These are phyloP conservation scores for Geothlypis trichas DNA, from an alignment of 2,113 vertebrate species.

Conservation along the genomic window DNA sequence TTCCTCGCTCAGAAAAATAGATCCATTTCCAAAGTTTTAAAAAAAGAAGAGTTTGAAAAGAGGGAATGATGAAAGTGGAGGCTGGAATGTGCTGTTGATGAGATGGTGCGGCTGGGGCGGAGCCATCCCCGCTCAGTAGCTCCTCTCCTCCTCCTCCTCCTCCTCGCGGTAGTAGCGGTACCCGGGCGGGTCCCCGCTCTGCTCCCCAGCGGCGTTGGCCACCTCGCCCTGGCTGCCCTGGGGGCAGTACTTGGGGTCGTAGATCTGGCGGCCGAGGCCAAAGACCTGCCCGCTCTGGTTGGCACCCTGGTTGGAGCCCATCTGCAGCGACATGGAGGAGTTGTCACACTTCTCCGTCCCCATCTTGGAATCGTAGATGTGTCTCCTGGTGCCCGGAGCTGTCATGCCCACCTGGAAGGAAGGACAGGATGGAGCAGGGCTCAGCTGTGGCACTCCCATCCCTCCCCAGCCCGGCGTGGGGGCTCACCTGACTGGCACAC, in stretches of 20 bases:
- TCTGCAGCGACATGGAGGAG: slow-evolving; percentile 93
- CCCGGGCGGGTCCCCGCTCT: not conserved
- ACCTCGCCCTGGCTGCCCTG: slow-evolving; percentile 58
- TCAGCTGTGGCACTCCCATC: accelerated
- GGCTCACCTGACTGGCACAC: slow-evolving; percentile 90
- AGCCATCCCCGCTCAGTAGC: too few relatives aligned
- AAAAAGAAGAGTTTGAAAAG: not conserved
- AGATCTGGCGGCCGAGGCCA: slow-evolving; percentile 93
- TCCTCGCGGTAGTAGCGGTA: slow-evolving; percentile 31
- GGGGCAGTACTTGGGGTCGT: slow-evolving; percentile 92
- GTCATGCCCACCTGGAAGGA: slow-evolving; percentile 90
- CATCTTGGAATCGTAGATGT: slow-evolving; percentile 89
- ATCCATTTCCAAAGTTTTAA: not conserved
- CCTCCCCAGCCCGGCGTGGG: accelerated
- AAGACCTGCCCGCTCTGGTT: slow-evolving; percentile 93
- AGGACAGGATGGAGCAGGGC: not conserved
- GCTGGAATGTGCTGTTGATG: not conserved
- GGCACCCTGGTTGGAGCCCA: slow-evolving; percentile 90
- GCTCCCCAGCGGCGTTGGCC: accelerated
- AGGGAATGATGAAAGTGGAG: not conserved
- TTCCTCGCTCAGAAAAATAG: slow-evolving; percentile 32
- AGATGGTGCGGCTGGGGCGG: not conserved
- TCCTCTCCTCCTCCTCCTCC: slow-evolving; percentile 72
- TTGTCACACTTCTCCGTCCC: slow-evolving; percentile 92
- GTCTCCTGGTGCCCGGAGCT: slow-evolving; percentile 89